phyloP scores from a whole-genome alignment of 1,140 invertebrate species.

The Calliphora vicina region DNA sequence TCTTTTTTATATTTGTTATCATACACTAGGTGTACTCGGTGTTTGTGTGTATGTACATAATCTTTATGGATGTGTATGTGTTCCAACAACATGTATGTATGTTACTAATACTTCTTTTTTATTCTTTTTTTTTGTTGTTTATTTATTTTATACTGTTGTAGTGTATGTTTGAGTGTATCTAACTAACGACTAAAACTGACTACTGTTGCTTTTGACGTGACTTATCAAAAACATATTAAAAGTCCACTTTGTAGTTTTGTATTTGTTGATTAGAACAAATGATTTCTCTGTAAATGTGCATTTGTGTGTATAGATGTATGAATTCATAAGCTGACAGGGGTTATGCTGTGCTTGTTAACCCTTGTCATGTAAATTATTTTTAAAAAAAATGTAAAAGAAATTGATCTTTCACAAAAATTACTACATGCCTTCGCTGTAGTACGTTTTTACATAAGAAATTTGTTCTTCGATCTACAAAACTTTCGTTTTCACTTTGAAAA shows the following conservation, averaged over 20 bases:
- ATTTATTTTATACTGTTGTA: not conserved
- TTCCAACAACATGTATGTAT: not conserved
- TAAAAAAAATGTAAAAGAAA: too few relatives aligned
- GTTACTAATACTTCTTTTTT: not conserved
- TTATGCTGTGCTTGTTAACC: too few relatives aligned
- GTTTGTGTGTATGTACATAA: not conserved
- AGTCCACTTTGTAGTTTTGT: conserved; percentile 29
- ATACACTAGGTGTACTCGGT: not conserved
- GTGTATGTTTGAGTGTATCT: not conserved
- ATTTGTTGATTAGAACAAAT: conserved; percentile 34
- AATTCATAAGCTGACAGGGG: too few relatives aligned
- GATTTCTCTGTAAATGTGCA: not conserved
- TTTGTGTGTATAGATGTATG: not conserved
- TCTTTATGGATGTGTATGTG: too few relatives aligned
- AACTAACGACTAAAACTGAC: not conserved
- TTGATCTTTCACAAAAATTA: too few relatives aligned
- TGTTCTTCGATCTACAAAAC: too few relatives aligned
- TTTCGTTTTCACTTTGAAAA: too few relatives aligned
- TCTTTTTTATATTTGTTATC: not conserved
- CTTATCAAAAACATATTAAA: conserved; percentile 35
- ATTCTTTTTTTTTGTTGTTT: conserved; percentile 14
- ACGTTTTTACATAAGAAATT: too few relatives aligned
- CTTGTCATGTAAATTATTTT: too few relatives aligned
- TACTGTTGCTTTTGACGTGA: conserved; percentile 34
- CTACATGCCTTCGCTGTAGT: too few relatives aligned